Evolutionary conservation across 35 echinoderm and acorn worm genomes (phyloP).

Genomic region (Apostichopus parvimensis): DNA sequence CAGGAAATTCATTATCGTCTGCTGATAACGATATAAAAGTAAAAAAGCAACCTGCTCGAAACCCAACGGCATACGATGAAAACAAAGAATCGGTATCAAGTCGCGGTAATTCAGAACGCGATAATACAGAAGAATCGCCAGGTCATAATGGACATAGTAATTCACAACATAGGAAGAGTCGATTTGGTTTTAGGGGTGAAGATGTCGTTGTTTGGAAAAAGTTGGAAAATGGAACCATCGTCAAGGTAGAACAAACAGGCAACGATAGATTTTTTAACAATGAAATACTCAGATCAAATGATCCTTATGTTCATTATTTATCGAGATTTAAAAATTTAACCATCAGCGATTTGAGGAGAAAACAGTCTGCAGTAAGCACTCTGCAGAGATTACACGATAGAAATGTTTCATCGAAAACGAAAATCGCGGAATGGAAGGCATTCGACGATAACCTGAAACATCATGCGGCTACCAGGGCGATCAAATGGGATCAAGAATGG

Average conservation of each 20-base stretch:
- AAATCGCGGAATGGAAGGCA: conserved; percentile 29
- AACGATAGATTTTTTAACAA: neutral
- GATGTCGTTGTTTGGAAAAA: conserved; percentile 33
- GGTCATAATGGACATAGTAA: neutral
- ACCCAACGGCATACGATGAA: neutral
- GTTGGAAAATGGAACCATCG: neutral
- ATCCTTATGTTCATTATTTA: too few relatives aligned
- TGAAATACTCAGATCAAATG: neutral
- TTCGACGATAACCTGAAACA: conserved; percentile 28
- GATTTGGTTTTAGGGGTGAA: conserved; percentile 37
- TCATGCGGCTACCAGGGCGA: conserved; percentile 27
- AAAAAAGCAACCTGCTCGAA: neutral
- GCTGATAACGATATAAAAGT: neutral
- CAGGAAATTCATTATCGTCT: neutral
- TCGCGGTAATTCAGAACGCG: neutral
- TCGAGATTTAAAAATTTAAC: neutral
- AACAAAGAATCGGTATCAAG: too few relatives aligned
- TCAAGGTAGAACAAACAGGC: neutral
- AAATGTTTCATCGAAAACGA: conserved; percentile 29
- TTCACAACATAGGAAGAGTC: conserved; percentile 25
- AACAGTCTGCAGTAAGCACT: neutral
- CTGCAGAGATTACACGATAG: neutral
- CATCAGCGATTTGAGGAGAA: neutral
- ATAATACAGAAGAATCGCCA: neutral
- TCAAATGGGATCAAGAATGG: conserved; percentile 54